A percentile compares a stretch with the other conserved stretches of the same genome.
Evolutionary conservation across 2,888 invertebrate genomes (phyloP).

Genomic region (Elmis aenea): DNA sequence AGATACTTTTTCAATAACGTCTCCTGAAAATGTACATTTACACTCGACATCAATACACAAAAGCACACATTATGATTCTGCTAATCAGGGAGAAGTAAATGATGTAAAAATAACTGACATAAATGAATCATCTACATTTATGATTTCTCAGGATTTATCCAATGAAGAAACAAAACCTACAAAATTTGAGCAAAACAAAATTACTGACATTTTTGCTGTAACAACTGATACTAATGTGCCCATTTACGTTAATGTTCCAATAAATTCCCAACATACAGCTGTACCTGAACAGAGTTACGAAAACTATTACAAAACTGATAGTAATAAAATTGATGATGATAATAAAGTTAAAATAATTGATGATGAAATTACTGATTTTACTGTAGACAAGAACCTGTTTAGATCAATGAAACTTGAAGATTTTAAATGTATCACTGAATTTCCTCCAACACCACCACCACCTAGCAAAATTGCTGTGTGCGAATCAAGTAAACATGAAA

Average conservation of each 20-base stretch:
- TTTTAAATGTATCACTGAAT: slow-evolving; percentile 26
- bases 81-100: no score
- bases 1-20: no score
- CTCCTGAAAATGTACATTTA: no score
- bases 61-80: no score
- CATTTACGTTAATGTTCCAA: slow-evolving; percentile 25
- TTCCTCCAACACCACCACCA: slow-evolving; percentile 12
- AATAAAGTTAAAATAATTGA: slow-evolving; percentile 14
- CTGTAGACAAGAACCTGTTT: slow-evolving; percentile 20
- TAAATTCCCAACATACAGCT: slow-evolving; percentile 24
- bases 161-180: no score
- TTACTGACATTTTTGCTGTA: no score
- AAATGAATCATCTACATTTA: no score
- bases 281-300: neutral
- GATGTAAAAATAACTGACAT: no score
- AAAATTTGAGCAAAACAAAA: no score
- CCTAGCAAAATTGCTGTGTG: neutral
- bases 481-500: neutral
- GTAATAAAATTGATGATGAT: slow-evolving; percentile 14
- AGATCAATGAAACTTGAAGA: slow-evolving; percentile 24
- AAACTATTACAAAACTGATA: neutral
- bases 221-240: no score
- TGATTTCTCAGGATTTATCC: no score
- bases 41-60: no score
- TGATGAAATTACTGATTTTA: slow-evolving; percentile 21